These are phyloP conservation scores for Trogon surrucura DNA, from an alignment of 2,113 vertebrate genomes.

Conservation along the genomic window DNA sequence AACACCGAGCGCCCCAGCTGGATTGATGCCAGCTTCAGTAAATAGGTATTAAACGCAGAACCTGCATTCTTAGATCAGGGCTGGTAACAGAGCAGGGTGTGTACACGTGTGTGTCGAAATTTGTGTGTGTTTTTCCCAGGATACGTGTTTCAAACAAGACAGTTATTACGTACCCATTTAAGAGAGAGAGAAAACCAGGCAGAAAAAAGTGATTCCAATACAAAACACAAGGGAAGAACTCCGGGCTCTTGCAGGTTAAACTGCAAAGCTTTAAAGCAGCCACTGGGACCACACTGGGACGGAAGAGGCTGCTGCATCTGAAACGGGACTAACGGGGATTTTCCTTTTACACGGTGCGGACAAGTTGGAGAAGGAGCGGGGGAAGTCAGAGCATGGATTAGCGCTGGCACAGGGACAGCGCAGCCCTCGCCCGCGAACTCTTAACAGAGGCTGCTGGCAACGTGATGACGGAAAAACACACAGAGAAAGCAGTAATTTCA, in stretches of 20 bases:
- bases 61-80: neutral
- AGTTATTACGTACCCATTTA: neutral
- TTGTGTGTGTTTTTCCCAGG: neutral
- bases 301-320: neutral
- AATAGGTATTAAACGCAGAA: neutral
- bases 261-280: neutral
- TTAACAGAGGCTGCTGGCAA: neutral
- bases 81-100: neutral
- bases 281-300: neutral
- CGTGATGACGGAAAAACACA: neutral
- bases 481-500: neutral
- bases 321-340: neutral
- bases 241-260: neutral
- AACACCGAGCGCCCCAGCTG: neutral
- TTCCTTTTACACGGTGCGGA: neutral
- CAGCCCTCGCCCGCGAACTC: neutral
- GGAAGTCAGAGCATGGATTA: neutral
- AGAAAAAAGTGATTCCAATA: neutral
- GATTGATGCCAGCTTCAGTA: neutral
- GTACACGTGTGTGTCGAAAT: neutral
- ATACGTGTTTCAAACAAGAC: neutral
- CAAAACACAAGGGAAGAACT: neutral
- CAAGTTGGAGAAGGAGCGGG: neutral
- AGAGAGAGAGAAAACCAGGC: neutral
- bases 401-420: fast-evolving